Conservation (phyloP, 1,140 invertebrate genomes). For the Lycorma delicatula region DNA sequence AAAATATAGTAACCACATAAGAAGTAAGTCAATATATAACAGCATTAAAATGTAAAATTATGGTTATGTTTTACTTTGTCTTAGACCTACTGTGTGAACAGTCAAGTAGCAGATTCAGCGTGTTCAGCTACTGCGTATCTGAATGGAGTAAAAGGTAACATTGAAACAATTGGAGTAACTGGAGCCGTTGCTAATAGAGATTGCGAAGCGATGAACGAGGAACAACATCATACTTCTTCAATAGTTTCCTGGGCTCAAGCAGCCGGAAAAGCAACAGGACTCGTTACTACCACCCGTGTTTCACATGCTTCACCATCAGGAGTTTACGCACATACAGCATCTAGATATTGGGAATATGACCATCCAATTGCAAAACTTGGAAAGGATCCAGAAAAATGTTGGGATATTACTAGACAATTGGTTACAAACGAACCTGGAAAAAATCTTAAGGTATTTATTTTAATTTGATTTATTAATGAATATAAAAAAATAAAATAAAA, state of each 20-base stretch:
- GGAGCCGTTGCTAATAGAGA: constrained; percentile 47
- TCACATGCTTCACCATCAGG: constrained; percentile 53
- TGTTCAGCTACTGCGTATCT: constrained; percentile 74
- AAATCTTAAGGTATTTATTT: constrained; percentile 40
- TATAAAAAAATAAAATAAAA: no score
- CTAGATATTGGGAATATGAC: constrained; percentile 42
- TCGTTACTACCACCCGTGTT: constrained; percentile 46
- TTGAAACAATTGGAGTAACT: constrained; percentile 60
- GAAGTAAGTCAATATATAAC: constrained; percentile 32
- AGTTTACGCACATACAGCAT: constrained; percentile 43
- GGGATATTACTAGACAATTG: constrained; percentile 42
- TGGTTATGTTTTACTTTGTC: constrained; percentile 31
- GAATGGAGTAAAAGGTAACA: constrained; percentile 72
- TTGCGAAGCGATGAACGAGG: constrained; percentile 41
- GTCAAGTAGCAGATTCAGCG: constrained; percentile 72
- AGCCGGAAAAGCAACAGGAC: constrained; percentile 59
- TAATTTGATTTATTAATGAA: no score
- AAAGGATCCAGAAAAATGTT: constrained; percentile 28
- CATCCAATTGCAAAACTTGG: constrained; percentile 16
- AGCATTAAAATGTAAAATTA: constrained; percentile 35
- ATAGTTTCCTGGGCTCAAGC: constrained; percentile 60
- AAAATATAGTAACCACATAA: background rate
- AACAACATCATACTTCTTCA: constrained; percentile 40
- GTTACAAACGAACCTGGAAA: constrained; percentile 38
- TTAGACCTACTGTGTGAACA: constrained; percentile 74